Base-by-base conservation (phyloP, 2,888 invertebrate genomes). In the Melanargia galathea region DNA sequence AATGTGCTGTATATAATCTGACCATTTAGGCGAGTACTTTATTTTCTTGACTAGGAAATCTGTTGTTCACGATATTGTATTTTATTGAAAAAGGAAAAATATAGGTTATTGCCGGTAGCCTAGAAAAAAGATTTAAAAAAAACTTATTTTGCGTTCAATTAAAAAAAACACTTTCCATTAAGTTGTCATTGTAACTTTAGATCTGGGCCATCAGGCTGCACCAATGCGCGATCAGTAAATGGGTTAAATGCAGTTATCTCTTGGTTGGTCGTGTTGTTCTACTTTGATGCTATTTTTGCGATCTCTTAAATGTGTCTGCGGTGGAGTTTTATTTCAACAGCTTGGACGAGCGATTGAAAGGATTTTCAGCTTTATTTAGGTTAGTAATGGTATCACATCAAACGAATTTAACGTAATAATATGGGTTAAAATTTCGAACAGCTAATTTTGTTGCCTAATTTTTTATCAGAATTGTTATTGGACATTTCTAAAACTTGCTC, bases 241-340 rank as follows among this genome's bases (percentile, higher is more conserved):
- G 84, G 86, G 88, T 75, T 86, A 85, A 77, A 83, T 80, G 80
- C 69, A 70, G 71, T 68, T 80, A 82, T 77, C 82, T 76, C 78
- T 73, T 75, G 75, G 78, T 75, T 78, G 77, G 76, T 76, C 46
- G 63, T 58, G 79, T 78, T n/a, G n/a, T n/a, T n/a, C 77, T 78
- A 75, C 81, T 82, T 84, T 82, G 83, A 84, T 83, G 84, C 83
- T 88, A 90, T 87, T 87, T 87, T 83, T 79, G 83, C 83, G 80
- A 83, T 78, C 77, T 75, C 77, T 80, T 80, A 69, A 75, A 78
- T 78, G 77, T 79, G 84, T 80, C 78, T 83, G 84, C 80, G 85
- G 87, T 73, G 73, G 71, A 74, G 79, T 82, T 83, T 83, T 82
- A 83, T 82, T 78, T 71, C 71, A 75, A 73, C 76, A 63, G 63